Conservation (phyloP, 1,140 invertebrate genomes). For the Drosophila miranda region DNA sequence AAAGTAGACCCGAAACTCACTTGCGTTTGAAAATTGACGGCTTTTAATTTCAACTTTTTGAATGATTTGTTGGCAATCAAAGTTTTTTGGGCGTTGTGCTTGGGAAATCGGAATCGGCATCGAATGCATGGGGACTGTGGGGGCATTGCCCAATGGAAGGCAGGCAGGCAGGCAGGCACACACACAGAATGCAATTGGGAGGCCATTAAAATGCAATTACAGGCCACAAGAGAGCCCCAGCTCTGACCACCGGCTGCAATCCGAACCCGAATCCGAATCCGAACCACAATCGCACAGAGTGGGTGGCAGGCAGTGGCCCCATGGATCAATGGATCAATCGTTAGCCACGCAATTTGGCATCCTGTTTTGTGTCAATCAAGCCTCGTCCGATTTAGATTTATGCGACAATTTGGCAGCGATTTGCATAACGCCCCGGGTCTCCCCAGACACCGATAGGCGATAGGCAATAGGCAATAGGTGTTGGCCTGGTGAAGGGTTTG, state of each 20-base stretch:
- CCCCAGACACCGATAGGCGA: too few relatives aligned
- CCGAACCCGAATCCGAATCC: constrained; percentile 11
- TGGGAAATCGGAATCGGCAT: constrained; percentile 38
- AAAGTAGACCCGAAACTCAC: constrained; percentile 4
- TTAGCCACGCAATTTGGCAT: constrained; percentile 62
- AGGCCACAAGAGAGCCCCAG: constrained; percentile 20
- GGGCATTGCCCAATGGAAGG: constrained; percentile 41
- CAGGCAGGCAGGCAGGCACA: constrained; percentile 1
- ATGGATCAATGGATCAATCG: constrained; percentile 20
- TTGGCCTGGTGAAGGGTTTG: constrained; percentile 45
- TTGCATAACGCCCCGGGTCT: constrained; percentile 35
- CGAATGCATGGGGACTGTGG: neutral
- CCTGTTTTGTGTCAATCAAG: constrained; percentile 69
- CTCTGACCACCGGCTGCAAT: constrained; percentile 7
- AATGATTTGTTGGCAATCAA: constrained; percentile 65
- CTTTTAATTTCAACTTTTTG: constrained; percentile 65
- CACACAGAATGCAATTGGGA: constrained; percentile 41
- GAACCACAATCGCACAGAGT: constrained; percentile 22
- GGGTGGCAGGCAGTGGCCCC: constrained; percentile 31
- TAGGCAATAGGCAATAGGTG: constrained; percentile 34
- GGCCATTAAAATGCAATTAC: constrained; percentile 78
- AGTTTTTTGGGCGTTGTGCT: constrained; percentile 41
- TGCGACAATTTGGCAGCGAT: constrained; percentile 57
- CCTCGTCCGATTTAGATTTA: constrained; percentile 50
- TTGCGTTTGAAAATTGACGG: constrained; percentile 35